These are phyloP conservation scores for Sclerodermus sp. DNA, from an alignment of 2,888 invertebrate species.

Conservation along the genomic window DNA sequence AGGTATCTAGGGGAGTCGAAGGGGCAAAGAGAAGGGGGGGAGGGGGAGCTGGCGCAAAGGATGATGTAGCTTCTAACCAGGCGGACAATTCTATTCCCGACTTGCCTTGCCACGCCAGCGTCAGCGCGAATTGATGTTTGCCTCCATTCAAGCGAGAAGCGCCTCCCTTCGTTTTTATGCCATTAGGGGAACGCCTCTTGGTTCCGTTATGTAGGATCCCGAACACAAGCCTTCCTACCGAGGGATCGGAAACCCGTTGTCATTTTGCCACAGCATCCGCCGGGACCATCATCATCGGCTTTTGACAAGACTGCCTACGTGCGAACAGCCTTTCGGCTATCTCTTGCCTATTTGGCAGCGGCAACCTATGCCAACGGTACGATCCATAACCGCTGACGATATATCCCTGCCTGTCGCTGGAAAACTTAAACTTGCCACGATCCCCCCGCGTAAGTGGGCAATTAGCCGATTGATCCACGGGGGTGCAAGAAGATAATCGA, in stretches of 20 bases:
- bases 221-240: no score
- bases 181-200: constrained; percentile 31
- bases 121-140: constrained; percentile 42
- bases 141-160: constrained; percentile 31
- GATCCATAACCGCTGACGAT: no score
- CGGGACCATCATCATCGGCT: background rate
- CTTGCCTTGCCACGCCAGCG: constrained; percentile 18
- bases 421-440: no score
- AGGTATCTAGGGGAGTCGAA: background rate
- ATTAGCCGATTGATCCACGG: no score
- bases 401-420: no score
- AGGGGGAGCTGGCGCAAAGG: constrained; percentile 5
- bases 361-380: no score
- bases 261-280: background rate
- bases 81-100: constrained; percentile 31
- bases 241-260: no score
- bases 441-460: no score
- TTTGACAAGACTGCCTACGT: background rate
- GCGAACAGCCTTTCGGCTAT: background rate
- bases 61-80: constrained; percentile 25
- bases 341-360: no score
- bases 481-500: no score
- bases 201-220: constrained; percentile 22
- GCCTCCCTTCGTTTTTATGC: constrained; percentile 34
- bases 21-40: constrained; percentile 8